Conservation (phyloP, 2,888 invertebrate species). For the Drosophila melanosoma region DNA sequence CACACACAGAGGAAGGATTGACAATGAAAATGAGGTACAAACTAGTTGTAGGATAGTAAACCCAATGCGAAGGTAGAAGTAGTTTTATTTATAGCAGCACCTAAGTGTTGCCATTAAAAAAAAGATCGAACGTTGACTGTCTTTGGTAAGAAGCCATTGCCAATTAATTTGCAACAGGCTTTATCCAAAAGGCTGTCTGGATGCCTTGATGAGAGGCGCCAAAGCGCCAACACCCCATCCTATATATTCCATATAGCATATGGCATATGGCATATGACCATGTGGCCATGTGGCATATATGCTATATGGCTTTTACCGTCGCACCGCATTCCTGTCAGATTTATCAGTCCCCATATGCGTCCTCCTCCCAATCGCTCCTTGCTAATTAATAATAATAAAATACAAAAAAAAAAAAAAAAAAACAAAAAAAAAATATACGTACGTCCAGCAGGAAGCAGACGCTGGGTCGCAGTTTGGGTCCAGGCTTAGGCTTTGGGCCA, state of each 20-base stretch:
- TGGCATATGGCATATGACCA: not conserved
- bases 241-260: slow-evolving; percentile 8
- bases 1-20: slow-evolving; percentile 50
- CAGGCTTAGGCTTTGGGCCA: slow-evolving; percentile 36
- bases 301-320: slow-evolving; percentile 35
- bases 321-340: slow-evolving; percentile 68
- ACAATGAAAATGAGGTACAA: slow-evolving; percentile 77
- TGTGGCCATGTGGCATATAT: slow-evolving; percentile 22
- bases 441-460: slow-evolving; percentile 55
- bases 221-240: slow-evolving; percentile 77
- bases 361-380: slow-evolving; percentile 48
- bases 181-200: slow-evolving; percentile 71
- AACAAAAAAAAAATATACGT: slow-evolving; percentile 49
- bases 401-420: slow-evolving; percentile 47
- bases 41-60: slow-evolving; percentile 41
- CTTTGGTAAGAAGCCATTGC: slow-evolving; percentile 62
- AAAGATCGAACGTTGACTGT: slow-evolving; percentile 24
- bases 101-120: slow-evolving; percentile 78
- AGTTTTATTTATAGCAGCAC: slow-evolving; percentile 75
- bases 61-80: slow-evolving; percentile 17
- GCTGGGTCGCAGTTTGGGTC: slow-evolving; percentile 13
- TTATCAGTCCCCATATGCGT: slow-evolving; percentile 30
- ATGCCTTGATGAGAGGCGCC: slow-evolving; percentile 77
- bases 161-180: slow-evolving; percentile 77
- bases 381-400: slow-evolving; percentile 78